A percentile compares a stretch with the other conserved stretches of the same genome.
phyloP scores from a whole-genome alignment of 2,797 vertebrate genomes.

The Aldrovandia affinis region DNA sequence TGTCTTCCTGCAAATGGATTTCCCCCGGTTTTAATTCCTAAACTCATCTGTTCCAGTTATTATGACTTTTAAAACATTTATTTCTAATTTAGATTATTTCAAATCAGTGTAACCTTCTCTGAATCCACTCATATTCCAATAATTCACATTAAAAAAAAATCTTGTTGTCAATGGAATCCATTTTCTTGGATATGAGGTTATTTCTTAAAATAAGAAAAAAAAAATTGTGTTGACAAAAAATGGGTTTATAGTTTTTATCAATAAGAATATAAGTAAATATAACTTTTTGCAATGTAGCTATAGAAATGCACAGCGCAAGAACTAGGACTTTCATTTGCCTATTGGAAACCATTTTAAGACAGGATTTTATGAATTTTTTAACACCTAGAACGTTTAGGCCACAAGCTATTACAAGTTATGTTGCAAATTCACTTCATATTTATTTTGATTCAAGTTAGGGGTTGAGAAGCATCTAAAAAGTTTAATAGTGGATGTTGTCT shows the following conservation, averaged over 20 bases:
- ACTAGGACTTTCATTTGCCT: not conserved
- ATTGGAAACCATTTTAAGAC: not conserved
- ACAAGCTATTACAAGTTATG: no score
- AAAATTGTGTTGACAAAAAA: not conserved
- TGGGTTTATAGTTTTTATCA: not conserved
- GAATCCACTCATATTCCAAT: not conserved
- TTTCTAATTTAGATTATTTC: not conserved
- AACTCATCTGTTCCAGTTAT: not conserved
- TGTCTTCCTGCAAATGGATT: not conserved
- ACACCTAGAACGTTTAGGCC: not conserved
- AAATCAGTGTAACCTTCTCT: not conserved
- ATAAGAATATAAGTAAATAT: not conserved
- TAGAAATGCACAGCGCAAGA: not conserved
- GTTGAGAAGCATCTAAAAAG: no score
- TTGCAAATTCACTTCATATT: no score
- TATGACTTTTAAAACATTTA: not conserved
- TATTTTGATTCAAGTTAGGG: no score
- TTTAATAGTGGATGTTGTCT: no score
- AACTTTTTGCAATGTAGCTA: not conserved
- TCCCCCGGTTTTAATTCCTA: not conserved
- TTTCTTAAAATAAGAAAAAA: not conserved
- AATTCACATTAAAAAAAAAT: not conserved
- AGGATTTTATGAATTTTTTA: not conserved
- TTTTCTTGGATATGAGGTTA: no score
- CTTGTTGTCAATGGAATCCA: no score